A percentile compares a stretch with the other conserved stretches of the same genome.
Conservation (phyloP, 1,140 invertebrate species). For the Caenorhabditis briggsae region DNA sequence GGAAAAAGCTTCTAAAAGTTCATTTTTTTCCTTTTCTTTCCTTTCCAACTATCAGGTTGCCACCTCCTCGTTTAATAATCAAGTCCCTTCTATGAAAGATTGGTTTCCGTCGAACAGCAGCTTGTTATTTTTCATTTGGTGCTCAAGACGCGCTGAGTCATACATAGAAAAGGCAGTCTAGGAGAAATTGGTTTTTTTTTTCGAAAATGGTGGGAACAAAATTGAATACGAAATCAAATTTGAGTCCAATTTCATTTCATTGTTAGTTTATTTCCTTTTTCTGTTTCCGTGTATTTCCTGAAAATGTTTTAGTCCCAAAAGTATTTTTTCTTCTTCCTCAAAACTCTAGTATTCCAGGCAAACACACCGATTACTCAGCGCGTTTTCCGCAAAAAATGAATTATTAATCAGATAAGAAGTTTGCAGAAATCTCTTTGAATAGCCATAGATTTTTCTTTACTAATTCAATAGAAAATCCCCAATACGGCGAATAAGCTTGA, state of each 20-base stretch:
- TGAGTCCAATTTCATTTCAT: neutral
- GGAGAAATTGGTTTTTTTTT: constrained; percentile 23
- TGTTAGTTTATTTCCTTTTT: neutral
- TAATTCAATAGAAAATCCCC: neutral
- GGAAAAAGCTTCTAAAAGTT: neutral
- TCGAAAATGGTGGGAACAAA: neutral
- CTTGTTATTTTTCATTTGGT: constrained; percentile 2
- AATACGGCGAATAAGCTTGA: neutral
- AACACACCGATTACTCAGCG: constrained; percentile 1
- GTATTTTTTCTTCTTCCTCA: too few relatives aligned
- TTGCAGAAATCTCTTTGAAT: neutral
- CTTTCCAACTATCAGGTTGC: neutral
- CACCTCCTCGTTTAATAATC: neutral
- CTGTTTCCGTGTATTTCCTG: too few relatives aligned
- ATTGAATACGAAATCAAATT: constrained; percentile 38
- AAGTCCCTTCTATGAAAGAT: neutral
- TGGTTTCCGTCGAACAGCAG: neutral
- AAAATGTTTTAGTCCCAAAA: too few relatives aligned
- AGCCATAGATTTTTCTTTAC: neutral
- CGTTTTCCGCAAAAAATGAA: neutral
- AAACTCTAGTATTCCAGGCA: neutral
- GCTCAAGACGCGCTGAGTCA: neutral
- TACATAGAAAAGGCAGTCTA: neutral
- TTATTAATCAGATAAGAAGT: neutral
- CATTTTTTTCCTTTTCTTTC: neutral